Evolutionary conservation across 2,888 invertebrate species (phyloP).

Genomic region (Rhynchonema sp.): DNA sequence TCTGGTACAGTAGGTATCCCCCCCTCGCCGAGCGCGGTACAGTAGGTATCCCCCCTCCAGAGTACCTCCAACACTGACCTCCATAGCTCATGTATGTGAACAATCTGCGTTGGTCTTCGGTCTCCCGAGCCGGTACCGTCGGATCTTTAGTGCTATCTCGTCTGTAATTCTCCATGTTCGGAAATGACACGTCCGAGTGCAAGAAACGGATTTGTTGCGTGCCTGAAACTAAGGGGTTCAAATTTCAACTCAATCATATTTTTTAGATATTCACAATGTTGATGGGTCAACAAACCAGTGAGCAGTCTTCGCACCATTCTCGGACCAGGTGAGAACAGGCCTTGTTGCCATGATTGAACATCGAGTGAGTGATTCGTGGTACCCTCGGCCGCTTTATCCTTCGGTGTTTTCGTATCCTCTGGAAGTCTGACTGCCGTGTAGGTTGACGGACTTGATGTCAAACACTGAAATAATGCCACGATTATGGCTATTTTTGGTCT

Average conservation of each 20-base stretch:
- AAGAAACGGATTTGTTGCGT: slow-evolving; percentile 47
- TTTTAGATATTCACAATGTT: background rate
- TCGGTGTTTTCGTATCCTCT: background rate
- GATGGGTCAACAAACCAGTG: background rate
- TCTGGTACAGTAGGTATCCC: too few relatives aligned
- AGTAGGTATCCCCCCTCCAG: too few relatives aligned
- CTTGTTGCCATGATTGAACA: background rate
- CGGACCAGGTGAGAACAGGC: background rate
- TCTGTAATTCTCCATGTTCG: slow-evolving; percentile 60
- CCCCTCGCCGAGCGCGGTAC: too few relatives aligned
- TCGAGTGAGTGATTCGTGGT: background rate
- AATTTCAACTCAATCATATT: background rate
- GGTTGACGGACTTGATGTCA: background rate
- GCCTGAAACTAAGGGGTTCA: background rate
- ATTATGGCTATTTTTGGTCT: too few relatives aligned
- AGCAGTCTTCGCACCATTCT: background rate
- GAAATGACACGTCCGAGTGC: slow-evolving; percentile 69
- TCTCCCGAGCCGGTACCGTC: slow-evolving; percentile 35
- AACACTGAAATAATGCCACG: background rate
- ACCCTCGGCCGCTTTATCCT: background rate
- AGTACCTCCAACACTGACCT: too few relatives aligned
- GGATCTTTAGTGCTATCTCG: slow-evolving; percentile 47
- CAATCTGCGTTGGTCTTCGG: slow-evolving; percentile 47
- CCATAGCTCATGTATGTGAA: slow-evolving; percentile 67
- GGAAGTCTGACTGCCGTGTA: background rate